Conservation (phyloP, 1,140 invertebrate species). For the Lasioglossum albipes region DNA sequence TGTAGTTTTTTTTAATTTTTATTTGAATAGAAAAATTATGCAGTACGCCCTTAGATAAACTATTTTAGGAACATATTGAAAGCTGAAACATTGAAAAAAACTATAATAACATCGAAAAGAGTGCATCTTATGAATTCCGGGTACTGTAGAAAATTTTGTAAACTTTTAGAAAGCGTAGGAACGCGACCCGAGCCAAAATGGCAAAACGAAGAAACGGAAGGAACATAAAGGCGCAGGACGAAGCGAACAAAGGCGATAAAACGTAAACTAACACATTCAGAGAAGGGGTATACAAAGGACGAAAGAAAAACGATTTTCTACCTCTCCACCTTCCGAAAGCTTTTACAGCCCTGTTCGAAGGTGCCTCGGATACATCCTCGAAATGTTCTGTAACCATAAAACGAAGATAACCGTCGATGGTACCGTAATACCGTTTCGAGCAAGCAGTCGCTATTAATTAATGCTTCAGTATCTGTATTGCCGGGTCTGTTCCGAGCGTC, state of each 20-base stretch:
- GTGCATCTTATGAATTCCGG: no score
- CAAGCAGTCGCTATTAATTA: slow-evolving; percentile 64
- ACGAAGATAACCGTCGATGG: slow-evolving; percentile 50
- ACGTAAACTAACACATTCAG: background rate
- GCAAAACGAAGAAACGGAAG: background rate
- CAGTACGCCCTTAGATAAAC: no score
- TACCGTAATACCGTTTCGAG: slow-evolving; percentile 57
- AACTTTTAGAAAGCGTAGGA: background rate
- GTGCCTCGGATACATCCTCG: slow-evolving; percentile 41
- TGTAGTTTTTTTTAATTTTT: no score
- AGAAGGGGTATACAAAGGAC: background rate
- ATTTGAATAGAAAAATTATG: no score
- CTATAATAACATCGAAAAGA: no score
- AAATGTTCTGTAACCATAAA: slow-evolving; percentile 58
- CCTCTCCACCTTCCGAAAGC: background rate
- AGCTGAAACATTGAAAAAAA: no score
- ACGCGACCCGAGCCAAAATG: background rate
- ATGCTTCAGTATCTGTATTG: slow-evolving; percentile 58
- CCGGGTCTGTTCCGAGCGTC: slow-evolving; percentile 35
- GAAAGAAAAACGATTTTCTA: background rate
- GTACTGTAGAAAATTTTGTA: no score
- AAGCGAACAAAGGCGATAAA: background rate
- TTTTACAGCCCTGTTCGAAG: slow-evolving; percentile 45
- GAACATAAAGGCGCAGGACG: background rate
- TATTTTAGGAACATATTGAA: no score